Conservation (phyloP, 2,888 invertebrate species). For the Athalia rosae region DNA sequence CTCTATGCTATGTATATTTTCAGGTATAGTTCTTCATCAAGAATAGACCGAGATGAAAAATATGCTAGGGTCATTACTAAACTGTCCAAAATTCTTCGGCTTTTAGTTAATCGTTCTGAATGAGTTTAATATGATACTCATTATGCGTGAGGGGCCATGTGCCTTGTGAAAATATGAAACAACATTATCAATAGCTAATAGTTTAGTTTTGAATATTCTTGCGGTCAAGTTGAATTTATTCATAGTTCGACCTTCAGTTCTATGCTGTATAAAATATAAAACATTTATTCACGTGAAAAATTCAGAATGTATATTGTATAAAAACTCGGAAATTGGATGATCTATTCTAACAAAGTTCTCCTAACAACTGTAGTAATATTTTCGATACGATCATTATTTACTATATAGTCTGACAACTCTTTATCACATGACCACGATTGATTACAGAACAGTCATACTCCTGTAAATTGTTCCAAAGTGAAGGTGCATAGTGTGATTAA, state of each 20-base stretch:
- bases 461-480: neutral
- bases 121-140: slow-evolving; percentile 47
- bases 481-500: neutral
- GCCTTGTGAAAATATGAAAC: slow-evolving; percentile 24
- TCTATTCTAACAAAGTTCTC: neutral
- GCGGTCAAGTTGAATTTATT: slow-evolving; percentile 19
- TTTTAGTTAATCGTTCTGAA: slow-evolving; percentile 51
- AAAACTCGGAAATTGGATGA: slow-evolving; percentile 28
- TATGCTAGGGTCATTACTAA: slow-evolving; percentile 43
- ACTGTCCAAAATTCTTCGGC: slow-evolving; percentile 35
- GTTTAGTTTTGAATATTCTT: neutral
- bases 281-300: slow-evolving; percentile 27
- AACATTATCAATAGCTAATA: slow-evolving; percentile 15
- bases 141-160: slow-evolving; percentile 43
- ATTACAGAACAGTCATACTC: slow-evolving; percentile 14
- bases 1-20: slow-evolving; percentile 29
- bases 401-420: slow-evolving; percentile 30
- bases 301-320: slow-evolving; percentile 25
- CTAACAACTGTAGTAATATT: neutral
- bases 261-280: slow-evolving; percentile 30
- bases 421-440: slow-evolving; percentile 19
- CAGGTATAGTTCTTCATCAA: slow-evolving; percentile 39
- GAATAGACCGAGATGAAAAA: slow-evolving; percentile 38
- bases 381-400: neutral
- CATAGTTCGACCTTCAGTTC: neutral